phyloP scores from a whole-genome alignment of 2,797 vertebrate genomes.

The Poeciliopsis infans region DNA sequence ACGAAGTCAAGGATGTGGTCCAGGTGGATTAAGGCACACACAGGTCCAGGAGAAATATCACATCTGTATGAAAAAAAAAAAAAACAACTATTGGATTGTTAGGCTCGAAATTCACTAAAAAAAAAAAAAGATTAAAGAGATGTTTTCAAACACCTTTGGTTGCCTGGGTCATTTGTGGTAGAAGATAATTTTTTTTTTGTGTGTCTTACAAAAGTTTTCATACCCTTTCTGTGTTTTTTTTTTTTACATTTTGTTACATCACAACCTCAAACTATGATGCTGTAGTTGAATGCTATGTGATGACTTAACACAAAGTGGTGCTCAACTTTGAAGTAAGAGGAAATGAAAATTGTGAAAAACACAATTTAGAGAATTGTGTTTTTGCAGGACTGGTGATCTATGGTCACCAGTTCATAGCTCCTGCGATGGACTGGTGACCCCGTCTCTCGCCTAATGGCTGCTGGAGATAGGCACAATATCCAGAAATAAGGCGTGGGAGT shows the following conservation, averaged over 20 bases:
- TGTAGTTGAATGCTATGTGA: not conserved
- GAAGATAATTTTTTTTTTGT: not conserved
- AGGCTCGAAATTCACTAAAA: not conserved
- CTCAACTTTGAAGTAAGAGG: not conserved
- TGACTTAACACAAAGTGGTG: not conserved
- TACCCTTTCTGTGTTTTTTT: not conserved
- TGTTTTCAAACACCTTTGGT: not conserved
- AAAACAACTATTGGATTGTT: not conserved
- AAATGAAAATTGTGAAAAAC: not conserved
- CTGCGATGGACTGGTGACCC: not conserved
- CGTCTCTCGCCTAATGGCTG: not conserved
- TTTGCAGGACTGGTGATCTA: too few species aligned
- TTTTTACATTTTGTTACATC: not conserved
- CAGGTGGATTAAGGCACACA: slow-evolving; percentile 65
- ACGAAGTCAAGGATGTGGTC: slow-evolving; percentile 67
- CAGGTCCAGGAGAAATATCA: slow-evolving; percentile 43
- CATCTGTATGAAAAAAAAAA: slow-evolving; percentile 9
- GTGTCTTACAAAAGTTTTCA: not conserved
- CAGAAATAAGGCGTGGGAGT: not conserved
- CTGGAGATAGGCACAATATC: not conserved
- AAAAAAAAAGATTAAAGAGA: not conserved
- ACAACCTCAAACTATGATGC: not conserved
- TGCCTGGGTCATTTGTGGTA: not conserved
- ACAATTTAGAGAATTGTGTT: too few species aligned
- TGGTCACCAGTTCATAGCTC: too few species aligned